Evolutionary conservation across 2,113 vertebrate species (phyloP).

Genomic region (Rhabdornis inornatus): DNA sequence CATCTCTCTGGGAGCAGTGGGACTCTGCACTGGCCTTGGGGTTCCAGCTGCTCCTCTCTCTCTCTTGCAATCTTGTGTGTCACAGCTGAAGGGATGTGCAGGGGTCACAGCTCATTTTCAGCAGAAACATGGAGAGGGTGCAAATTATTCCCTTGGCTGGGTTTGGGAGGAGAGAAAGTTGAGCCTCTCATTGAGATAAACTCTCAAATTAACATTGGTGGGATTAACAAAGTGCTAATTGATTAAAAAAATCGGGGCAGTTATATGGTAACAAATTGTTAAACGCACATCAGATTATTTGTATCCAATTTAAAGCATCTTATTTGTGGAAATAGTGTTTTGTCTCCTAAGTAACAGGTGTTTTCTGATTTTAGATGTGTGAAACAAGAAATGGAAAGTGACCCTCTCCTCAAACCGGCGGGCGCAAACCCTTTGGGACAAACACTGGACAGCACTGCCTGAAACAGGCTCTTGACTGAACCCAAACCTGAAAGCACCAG

Average conservation of each 20-base stretch:
- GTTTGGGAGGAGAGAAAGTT: not conserved
- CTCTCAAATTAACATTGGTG: not conserved
- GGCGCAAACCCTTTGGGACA: conserved; percentile 88
- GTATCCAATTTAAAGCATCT: not conserved
- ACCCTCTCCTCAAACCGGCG: conserved; percentile 83
- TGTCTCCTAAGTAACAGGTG: conserved; percentile 35
- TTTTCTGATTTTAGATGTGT: conserved; percentile 73
- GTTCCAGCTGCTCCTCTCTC: not conserved
- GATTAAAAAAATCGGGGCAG: not conserved
- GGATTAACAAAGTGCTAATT: not conserved
- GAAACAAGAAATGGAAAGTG: conserved; percentile 86
- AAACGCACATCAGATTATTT: not conserved
- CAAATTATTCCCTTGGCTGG: not conserved
- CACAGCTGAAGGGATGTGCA: not conserved
- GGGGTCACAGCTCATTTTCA: not conserved
- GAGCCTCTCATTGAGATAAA: not conserved
- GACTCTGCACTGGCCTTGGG: not conserved
- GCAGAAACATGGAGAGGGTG: not conserved
- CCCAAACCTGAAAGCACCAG: conserved; percentile 83
- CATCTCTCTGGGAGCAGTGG: not conserved
- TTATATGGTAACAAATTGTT: not conserved
- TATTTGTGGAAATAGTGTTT: not conserved
- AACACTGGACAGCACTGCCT: conserved; percentile 87
- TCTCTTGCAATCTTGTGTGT: not conserved
- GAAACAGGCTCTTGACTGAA: conserved; percentile 74